Evolutionary conservation across 2,888 invertebrate genomes (phyloP).

Genomic region (Xanthostigma xanthostigma): DNA sequence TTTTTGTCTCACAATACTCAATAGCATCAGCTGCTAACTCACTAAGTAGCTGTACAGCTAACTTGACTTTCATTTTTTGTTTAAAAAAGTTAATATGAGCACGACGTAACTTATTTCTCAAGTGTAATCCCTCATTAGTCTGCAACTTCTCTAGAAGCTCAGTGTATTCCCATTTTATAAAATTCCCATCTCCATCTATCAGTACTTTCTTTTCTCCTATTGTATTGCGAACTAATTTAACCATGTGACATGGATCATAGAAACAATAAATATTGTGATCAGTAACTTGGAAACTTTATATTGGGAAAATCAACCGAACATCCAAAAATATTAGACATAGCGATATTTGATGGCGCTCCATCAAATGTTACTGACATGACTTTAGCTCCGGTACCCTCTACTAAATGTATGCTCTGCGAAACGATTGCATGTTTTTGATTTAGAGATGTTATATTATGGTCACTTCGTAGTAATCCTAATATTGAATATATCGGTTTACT

Average conservation of each 20-base stretch:
- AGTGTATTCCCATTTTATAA: slow-evolving; percentile 7
- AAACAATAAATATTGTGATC: slow-evolving; percentile 7
- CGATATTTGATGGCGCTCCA: too few species aligned
- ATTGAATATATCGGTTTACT: too few species aligned
- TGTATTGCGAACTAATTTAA: slow-evolving; percentile 16
- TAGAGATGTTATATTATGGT: too few species aligned
- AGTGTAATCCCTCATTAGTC: slow-evolving; percentile 8
- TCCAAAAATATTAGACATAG: too few species aligned
- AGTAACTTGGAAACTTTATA: background rate
- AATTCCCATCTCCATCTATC: slow-evolving; percentile 4
- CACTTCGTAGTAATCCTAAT: too few species aligned
- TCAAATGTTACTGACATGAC: too few species aligned
- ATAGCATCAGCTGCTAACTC: slow-evolving; percentile 10
- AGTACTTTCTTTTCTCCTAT: slow-evolving; percentile 13
- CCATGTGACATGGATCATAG: slow-evolving; percentile 15
- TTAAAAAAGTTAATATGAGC: slow-evolving; percentile 7
- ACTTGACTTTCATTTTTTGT: slow-evolving; percentile 11
- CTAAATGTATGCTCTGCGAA: too few species aligned
- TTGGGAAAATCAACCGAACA: too few species aligned
- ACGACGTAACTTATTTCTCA: slow-evolving; percentile 9
- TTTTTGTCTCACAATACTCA: slow-evolving; percentile 5
- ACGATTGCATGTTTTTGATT: too few species aligned
- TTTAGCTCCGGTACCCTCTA: too few species aligned
- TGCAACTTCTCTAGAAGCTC: slow-evolving; percentile 8
- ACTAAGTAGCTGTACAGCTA: slow-evolving; percentile 10